phyloP scores from a whole-genome alignment of 2,888 invertebrate species.

The Conchocele bisecta region DNA sequence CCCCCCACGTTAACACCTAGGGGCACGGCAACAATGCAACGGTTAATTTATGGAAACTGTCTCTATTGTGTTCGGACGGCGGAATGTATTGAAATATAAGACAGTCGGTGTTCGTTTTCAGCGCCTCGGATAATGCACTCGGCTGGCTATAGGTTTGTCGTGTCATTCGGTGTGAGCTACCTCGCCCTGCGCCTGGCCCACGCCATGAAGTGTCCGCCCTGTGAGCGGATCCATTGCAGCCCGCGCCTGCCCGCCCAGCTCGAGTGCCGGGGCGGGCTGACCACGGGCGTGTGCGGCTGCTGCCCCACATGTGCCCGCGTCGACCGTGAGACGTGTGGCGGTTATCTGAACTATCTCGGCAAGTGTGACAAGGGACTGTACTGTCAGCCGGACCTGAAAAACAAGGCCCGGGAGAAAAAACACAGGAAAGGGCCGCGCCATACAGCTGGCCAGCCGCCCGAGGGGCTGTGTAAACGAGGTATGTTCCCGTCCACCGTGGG shows the following conservation, averaged over 20 bases:
- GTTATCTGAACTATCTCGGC: conserved; percentile 79
- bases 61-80: too few relatives aligned
- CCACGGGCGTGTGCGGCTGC: conserved; percentile 80
- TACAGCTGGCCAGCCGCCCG: conserved; percentile 52
- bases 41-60: too few relatives aligned
- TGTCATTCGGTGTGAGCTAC: conserved; percentile 3
- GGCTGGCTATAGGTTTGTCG: neutral
- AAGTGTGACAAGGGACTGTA: conserved; percentile 80
- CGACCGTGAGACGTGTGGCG: conserved; percentile 79
- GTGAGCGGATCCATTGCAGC: conserved; percentile 80
- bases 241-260: conserved; percentile 70
- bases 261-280: conserved; percentile 78
- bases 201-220: conserved; percentile 79
- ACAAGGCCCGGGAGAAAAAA: conserved; percentile 7
- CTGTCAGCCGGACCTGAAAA: conserved; percentile 57
- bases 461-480: conserved; percentile 70
- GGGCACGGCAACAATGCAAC: too few relatives aligned
- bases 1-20: too few relatives aligned
- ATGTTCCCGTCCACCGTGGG: too few relatives aligned
- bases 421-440: conserved; percentile 10
- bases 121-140: neutral
- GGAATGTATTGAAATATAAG: conserved; percentile 10
- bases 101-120: too few relatives aligned
- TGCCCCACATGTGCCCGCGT: conserved; percentile 81
- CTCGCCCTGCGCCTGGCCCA: conserved; percentile 27